Percentiles rank a stretch among this genome's conserved stretches.
Evolutionary conservation across 2,797 vertebrate species (phyloP).

Genomic region (Menidia menidia): DNA sequence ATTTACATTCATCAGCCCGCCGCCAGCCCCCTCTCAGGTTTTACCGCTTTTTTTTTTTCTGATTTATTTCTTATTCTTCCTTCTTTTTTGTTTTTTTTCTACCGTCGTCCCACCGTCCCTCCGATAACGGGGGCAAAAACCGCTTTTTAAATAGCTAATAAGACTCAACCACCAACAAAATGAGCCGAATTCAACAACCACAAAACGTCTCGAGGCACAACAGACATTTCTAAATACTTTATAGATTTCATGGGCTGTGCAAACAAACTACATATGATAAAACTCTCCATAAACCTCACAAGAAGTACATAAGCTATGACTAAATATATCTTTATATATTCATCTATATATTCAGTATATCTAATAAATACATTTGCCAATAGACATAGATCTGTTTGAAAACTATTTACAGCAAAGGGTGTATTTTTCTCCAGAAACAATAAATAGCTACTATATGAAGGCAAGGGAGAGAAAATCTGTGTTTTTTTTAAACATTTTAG

Average conservation of each 20-base stretch:
- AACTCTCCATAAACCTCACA: conserved; percentile 76
- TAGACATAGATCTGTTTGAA: conserved; percentile 81
- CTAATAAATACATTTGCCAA: conserved; percentile 86
- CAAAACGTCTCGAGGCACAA: conserved; percentile 72
- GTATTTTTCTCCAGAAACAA: conserved; percentile 75
- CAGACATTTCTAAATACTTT: conserved; percentile 74
- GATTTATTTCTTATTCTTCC: conserved; percentile 49
- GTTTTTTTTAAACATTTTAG: conserved; percentile 34
- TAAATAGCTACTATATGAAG: conserved; percentile 75
- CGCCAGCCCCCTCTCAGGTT: conserved; percentile 42
- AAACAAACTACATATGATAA: conserved; percentile 76
- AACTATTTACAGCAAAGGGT: conserved; percentile 83
- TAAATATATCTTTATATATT: conserved; percentile 80
- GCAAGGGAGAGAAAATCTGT: conserved; percentile 57
- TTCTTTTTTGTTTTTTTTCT: conserved; percentile 59
- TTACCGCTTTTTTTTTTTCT: conserved; percentile 47
- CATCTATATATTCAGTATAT: conserved; percentile 81
- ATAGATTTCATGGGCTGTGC: conserved; percentile 74
- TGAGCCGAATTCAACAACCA: conserved; percentile 65
- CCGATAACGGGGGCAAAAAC: conserved; percentile 24
- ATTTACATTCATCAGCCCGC: conserved; percentile 65
- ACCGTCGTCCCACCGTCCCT: conserved; percentile 24
- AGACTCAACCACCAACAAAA: conserved; percentile 59
- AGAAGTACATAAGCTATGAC: conserved; percentile 79
- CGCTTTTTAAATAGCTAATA: conserved; percentile 46